A percentile compares a stretch with the other conserved stretches of the same genome.
phyloP scores from a whole-genome alignment of 1,140 invertebrate species.

The Asobara japonica region DNA sequence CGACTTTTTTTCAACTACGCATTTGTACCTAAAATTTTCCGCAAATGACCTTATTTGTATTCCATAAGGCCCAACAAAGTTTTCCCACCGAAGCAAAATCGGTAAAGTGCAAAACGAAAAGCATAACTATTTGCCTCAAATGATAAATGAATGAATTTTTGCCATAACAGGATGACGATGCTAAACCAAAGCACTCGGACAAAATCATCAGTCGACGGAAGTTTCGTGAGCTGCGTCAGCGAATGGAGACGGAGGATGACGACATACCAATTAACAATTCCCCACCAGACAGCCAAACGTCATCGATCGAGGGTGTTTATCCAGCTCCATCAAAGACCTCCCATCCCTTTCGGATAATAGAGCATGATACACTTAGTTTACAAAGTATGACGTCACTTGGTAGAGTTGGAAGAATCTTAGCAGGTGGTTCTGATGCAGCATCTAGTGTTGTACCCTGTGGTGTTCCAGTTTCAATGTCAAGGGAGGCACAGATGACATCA shows the following conservation, averaged over 20 bases:
- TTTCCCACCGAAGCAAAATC: too few species aligned
- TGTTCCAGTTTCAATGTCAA: slow-evolving; percentile 46
- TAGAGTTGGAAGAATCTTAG: slow-evolving; percentile 79
- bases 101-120: too few species aligned
- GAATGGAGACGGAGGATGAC: slow-evolving; percentile 86
- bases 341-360: slow-evolving; percentile 84
- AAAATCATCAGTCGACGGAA: slow-evolving; percentile 70
- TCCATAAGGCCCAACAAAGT: too few species aligned
- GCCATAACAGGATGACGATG: slow-evolving; percentile 61
- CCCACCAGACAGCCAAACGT: slow-evolving; percentile 82
- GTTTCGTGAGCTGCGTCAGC: slow-evolving; percentile 84
- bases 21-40: too few species aligned
- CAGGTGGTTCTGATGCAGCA: slow-evolving; percentile 70
- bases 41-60: too few species aligned
- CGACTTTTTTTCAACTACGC: too few species aligned
- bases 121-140: too few species aligned
- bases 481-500: slow-evolving; percentile 57
- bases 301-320: slow-evolving; percentile 70
- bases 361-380: slow-evolving; percentile 85
- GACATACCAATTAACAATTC: slow-evolving; percentile 73
- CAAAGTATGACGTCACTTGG: slow-evolving; percentile 88
- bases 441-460: slow-evolving; percentile 55
- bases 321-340: slow-evolving; percentile 69
- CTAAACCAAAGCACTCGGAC: slow-evolving; percentile 47
- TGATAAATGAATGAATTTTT: background rate